phyloP scores from a whole-genome alignment of 2,113 vertebrate genomes.

The Sinocyclocheilus rhinocerous region DNA sequence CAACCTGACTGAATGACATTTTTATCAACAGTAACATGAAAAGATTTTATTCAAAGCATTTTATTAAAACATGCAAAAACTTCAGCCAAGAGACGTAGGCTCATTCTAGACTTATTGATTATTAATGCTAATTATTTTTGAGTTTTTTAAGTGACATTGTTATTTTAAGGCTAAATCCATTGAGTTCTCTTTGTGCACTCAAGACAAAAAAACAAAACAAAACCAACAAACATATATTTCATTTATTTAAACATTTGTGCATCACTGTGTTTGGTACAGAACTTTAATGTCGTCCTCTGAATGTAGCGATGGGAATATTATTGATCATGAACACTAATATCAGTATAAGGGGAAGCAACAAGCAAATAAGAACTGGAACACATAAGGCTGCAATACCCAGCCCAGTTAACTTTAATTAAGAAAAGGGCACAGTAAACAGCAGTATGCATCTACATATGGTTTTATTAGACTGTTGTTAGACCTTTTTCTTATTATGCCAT shows the following conservation, averaged over 20 bases:
- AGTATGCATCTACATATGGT: neutral
- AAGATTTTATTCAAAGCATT: neutral
- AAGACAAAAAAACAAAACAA: neutral
- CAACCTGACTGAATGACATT: neutral
- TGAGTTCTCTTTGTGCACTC: neutral
- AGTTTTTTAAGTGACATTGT: neutral
- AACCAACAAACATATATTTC: neutral
- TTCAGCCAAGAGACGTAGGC: neutral
- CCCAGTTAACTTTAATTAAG: neutral
- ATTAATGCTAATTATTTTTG: neutral
- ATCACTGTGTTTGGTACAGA: neutral
- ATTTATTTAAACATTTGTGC: neutral
- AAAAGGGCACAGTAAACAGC: slow-evolving; percentile 2
- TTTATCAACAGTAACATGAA: neutral
- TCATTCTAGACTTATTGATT: neutral
- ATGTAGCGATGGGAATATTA: too few species aligned
- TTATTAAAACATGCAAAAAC: neutral
- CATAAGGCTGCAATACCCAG: neutral
- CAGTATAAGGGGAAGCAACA: neutral
- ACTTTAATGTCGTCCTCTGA: neutral
- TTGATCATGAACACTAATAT: neutral
- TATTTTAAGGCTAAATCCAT: neutral
- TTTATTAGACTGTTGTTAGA: neutral
- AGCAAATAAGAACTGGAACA: neutral
- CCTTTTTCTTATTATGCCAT: neutral